Conservation (phyloP, 2,888 invertebrate genomes). For the Drosophila bunnanda region DNA sequence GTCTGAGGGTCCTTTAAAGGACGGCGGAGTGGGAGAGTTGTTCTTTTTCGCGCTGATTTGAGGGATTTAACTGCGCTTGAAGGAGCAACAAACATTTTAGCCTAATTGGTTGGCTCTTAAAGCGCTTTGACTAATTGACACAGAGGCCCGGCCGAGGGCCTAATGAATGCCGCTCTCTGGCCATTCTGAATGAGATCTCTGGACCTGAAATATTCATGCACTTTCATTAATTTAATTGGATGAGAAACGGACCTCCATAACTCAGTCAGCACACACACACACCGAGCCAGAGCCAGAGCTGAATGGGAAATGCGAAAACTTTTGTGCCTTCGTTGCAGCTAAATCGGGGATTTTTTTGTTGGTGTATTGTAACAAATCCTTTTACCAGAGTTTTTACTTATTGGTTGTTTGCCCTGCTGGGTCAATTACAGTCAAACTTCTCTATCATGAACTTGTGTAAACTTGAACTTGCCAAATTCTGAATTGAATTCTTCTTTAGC, state of each 20-base stretch:
- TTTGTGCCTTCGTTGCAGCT: conserved; percentile 17
- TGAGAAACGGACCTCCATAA: conserved; percentile 58
- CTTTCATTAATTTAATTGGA: conserved; percentile 67
- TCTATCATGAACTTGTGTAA: not conserved
- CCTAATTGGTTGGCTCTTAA: conserved; percentile 63
- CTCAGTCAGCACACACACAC: conserved; percentile 12
- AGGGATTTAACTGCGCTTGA: conserved; percentile 24
- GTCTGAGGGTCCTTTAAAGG: conserved; percentile 44
- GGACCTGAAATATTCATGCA: conserved; percentile 35
- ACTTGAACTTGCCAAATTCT: not conserved
- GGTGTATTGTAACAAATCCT: conserved; percentile 26
- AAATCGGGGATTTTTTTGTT: conserved; percentile 5
- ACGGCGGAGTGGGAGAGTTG: conserved; percentile 34
- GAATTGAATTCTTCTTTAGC: not conserved
- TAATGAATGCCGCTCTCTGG: conserved; percentile 11
- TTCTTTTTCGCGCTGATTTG: conserved; percentile 23
- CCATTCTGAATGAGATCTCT: conserved; percentile 9
- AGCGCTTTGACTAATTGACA: conserved; percentile 50
- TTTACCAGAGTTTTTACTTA: conserved; percentile 27
- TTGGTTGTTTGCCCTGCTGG: conserved; percentile 17
- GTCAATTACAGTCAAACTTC: conserved; percentile 16
- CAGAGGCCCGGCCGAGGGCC: conserved; percentile 19
- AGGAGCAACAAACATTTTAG: conserved; percentile 72
- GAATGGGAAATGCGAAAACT: conserved; percentile 22
- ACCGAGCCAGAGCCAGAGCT: not conserved